phyloP scores from a whole-genome alignment of 37 sponge, comb jelly and placozoan species.

The Chondrilla cf. caribensis region DNA sequence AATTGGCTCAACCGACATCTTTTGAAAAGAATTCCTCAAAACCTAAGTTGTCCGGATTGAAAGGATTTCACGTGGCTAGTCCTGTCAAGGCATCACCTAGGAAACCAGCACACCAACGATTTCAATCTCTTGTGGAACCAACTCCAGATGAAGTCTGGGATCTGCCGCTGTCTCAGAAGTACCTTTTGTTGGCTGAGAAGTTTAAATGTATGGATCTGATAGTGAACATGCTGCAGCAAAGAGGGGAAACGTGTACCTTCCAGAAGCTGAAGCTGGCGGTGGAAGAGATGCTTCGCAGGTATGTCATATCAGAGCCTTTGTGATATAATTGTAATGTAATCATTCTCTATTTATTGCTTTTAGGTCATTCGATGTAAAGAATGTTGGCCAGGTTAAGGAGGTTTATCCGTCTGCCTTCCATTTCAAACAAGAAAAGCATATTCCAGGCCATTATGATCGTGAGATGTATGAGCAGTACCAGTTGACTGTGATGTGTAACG shows the following conservation, averaged over 20 bases:
- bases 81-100: neutral
- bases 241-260: conserved; percentile 81
- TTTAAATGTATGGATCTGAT: conserved; percentile 74
- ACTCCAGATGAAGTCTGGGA: neutral
- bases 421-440: conserved; percentile 60
- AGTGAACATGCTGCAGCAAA: conserved; percentile 63
- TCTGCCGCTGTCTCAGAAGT: conserved; percentile 26
- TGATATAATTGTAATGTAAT: no score
- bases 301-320: no score
- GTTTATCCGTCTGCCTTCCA: conserved; percentile 64
- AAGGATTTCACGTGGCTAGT: neutral
- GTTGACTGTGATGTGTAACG: conserved; percentile 62
- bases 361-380: conserved; percentile 57
- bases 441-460: conserved; percentile 56
- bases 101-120: conserved; percentile 33
- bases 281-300: conserved; percentile 77
- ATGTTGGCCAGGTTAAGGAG: conserved; percentile 69
- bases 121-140: neutral
- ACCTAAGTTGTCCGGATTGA: neutral
- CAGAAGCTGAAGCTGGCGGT: conserved; percentile 76
- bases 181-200: conserved; percentile 55
- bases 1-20: neutral
- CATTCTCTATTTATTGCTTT: no score
- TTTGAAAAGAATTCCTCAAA: no score
- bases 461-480: conserved; percentile 47